Conservation (phyloP, 2,888 invertebrate species). For the Drosophila heteroneura region DNA sequence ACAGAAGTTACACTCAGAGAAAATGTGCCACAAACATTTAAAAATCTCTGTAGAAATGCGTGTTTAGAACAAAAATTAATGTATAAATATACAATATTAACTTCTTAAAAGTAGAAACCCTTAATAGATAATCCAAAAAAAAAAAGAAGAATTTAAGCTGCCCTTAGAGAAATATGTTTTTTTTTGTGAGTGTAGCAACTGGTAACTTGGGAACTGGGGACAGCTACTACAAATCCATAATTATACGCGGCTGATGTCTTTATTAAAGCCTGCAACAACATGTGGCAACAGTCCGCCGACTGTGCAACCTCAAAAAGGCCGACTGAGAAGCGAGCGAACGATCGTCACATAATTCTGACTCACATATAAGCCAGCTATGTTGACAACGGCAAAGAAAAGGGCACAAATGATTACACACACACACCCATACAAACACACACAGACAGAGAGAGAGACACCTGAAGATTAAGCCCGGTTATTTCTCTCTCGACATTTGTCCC, state of each 20-base stretch:
- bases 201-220: conserved; percentile 19
- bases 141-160: background rate
- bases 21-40: background rate
- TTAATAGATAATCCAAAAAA: background rate
- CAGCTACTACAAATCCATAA: conserved; percentile 82
- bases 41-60: background rate
- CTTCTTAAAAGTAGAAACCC: background rate
- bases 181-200: conserved; percentile 10
- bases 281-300: conserved; percentile 61
- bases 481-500: conserved; percentile 76
- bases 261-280: conserved; percentile 77
- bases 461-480: conserved; percentile 84
- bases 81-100: background rate
- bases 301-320: conserved; percentile 67
- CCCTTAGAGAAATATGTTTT: background rate
- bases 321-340: conserved; percentile 47
- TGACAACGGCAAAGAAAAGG: conserved; percentile 84
- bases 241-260: conserved; percentile 83
- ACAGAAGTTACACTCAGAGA: conserved; percentile 8
- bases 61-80: background rate
- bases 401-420: conserved; percentile 76
- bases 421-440: conserved; percentile 42
- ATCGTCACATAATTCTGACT: conserved; percentile 80
- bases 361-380: conserved; percentile 84
- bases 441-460: conserved; percentile 59